Percentiles rank a stretch among this genome's conserved stretches.
phyloP scores from a whole-genome alignment of 1,140 invertebrate genomes.

The Heterodera schachtii region DNA sequence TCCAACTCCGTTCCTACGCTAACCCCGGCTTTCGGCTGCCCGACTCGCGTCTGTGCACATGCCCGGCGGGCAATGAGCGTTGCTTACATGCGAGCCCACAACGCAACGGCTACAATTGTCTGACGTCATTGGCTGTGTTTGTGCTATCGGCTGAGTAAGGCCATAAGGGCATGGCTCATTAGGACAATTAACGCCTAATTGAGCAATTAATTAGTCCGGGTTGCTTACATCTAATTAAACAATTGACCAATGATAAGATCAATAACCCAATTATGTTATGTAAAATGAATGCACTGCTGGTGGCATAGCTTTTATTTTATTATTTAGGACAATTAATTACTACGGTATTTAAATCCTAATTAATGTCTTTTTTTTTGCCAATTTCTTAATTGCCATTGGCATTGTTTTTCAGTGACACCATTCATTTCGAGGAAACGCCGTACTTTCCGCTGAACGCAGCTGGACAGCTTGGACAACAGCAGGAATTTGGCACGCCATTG shows the following conservation, averaged over 20 bases:
- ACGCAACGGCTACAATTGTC: conserved; percentile 47
- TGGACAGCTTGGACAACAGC: conserved; percentile 43
- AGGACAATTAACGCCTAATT: not conserved
- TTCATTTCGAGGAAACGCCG: conserved; percentile 51
- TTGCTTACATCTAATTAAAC: too few species aligned
- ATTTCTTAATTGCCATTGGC: not conserved
- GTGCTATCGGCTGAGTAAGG: conserved; percentile 53
- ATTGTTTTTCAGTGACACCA: conserved; percentile 44
- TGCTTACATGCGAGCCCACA: conserved; percentile 40
- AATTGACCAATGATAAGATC: too few species aligned
- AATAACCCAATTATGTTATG: too few species aligned
- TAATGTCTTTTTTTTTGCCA: conserved; percentile 4
- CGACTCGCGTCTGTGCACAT: conserved; percentile 31
- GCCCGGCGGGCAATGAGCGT: conserved; percentile 32
- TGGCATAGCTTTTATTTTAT: too few species aligned
- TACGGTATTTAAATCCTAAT: too few species aligned
- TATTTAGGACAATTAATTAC: too few species aligned
- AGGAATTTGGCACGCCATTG: conserved; percentile 37
- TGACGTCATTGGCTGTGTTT: conserved; percentile 54
- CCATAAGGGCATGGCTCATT: too few species aligned
- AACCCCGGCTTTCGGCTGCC: conserved; percentile 26
- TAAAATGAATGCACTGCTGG: too few species aligned
- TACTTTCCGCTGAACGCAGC: conserved; percentile 47
- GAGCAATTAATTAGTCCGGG: not conserved
- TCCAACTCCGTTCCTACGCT: conserved; percentile 31